Base-by-base conservation (phyloP, 2,797 vertebrate species). In the Enteromius treurensis region DNA sequence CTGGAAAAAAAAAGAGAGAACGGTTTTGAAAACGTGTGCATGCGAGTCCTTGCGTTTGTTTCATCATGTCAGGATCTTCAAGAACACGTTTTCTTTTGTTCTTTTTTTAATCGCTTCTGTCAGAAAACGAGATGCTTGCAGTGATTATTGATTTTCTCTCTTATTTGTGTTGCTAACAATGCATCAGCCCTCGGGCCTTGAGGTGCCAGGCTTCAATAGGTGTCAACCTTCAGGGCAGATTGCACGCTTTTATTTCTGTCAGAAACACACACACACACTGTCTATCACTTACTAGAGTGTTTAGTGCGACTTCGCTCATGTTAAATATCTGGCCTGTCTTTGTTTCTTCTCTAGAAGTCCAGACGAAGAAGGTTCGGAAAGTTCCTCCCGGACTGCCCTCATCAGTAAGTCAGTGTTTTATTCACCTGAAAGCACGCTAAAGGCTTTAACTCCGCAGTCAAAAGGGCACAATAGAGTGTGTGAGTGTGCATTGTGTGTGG, bases 351-450 rank as follows among this genome's bases (percentile, higher is more conserved):
- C 45, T 94, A 98, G 97, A 99, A 85, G 95, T 97, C 87, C 97
- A 98, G 89, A 93, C 97, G 91, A 99, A 98, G 94, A 98, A 98
- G 94, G 97, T 99, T 86, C 95, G 97, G 47, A 99, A 98, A 92
- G 97, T 99, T 90, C 97, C 97, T 83, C 97, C 97, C 34, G 97
- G 97, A 89, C 95, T 99, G 93, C 97, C 97, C 26, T 99, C 97
- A 82, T 99, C 97, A 84, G 97, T 99, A 95, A 98, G 97, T 98
- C 89, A 40, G 58, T 19, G 47, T 73, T 49, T 86, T 82, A 19
- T 21, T 62, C 15, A 42, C 58, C 58, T 71, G 47, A 45, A 62
- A 64, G 29, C 23, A 7, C 9, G 62, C 15, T 64, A 32, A 32
- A 32, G 15, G 15, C 62, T 32, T 32, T 32, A 32, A 64, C 26